These are phyloP conservation scores for Silurus glanis DNA, from an alignment of 2,113 vertebrate genomes.

Conservation along the genomic window DNA sequence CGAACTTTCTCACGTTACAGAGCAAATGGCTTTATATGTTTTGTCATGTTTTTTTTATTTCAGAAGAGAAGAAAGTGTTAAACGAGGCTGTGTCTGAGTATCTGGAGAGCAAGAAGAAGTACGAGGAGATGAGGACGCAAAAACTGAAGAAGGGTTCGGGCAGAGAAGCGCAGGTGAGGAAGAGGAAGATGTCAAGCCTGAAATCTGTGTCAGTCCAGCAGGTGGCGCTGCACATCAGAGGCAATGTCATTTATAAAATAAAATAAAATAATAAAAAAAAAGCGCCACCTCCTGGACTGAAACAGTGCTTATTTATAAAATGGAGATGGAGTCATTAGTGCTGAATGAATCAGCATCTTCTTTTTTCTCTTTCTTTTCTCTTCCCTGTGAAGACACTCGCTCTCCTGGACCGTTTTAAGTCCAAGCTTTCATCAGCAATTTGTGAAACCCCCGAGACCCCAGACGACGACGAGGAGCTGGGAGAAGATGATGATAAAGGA, in stretches of 20 bases:
- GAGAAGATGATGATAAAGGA: constrained; percentile 89
- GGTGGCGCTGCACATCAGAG: neutral
- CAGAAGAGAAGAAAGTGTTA: constrained; percentile 71
- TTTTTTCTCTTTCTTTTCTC: neutral
- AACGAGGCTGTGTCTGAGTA: constrained; percentile 88
- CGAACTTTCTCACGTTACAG: neutral
- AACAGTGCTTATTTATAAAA: neutral
- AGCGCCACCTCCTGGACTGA: constrained; percentile 5
- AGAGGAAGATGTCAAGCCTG: no score
- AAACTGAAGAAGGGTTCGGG: constrained; percentile 79
- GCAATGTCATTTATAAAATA: neutral
- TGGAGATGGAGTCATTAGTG: neutral
- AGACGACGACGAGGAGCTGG: constrained; percentile 75
- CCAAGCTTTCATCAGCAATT: constrained; percentile 90
- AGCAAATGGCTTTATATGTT: no score
- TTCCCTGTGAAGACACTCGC: constrained; percentile 81
- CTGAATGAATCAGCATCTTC: neutral
- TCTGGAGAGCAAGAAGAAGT: constrained; percentile 87
- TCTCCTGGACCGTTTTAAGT: constrained; percentile 86
- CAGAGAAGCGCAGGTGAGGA: constrained; percentile 81
- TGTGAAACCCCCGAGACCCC: constrained; percentile 82
- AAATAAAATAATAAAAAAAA: neutral
- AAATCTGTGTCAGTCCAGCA: neutral
- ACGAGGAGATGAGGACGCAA: constrained; percentile 82
- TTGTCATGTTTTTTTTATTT: constrained; percentile 32